phyloP scores from a whole-genome alignment of 1,140 invertebrate genomes.

The Zophobas atratus region DNA sequence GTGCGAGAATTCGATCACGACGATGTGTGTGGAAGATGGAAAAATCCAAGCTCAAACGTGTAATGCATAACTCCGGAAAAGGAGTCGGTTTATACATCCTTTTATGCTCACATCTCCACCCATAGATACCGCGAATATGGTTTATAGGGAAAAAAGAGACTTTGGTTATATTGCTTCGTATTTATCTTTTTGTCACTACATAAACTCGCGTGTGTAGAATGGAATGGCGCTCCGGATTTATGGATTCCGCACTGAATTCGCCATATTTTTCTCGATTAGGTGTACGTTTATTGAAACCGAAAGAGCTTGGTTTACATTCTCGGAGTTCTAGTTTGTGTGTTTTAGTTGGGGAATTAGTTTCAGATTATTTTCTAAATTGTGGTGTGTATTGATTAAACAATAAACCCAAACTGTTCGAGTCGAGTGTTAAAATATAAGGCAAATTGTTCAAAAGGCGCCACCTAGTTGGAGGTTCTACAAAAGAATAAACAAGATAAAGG shows the following conservation, averaged over 20 bases:
- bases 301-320: no score
- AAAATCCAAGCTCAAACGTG: constrained; percentile 40
- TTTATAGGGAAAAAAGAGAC: constrained; percentile 48
- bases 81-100: constrained; percentile 41
- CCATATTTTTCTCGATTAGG: no score
- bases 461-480: no score
- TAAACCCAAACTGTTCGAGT: no score
- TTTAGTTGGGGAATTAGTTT: no score
- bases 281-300: neutral
- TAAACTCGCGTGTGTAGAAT: constrained; percentile 33
- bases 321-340: no score
- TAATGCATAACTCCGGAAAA: constrained; percentile 46
- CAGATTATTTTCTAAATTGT: no score
- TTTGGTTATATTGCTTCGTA: constrained; percentile 39
- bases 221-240: constrained; percentile 14
- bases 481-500: no score
- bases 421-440: no score
- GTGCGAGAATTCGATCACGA: constrained; percentile 17
- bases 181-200: constrained; percentile 46
- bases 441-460: no score
- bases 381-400: no score
- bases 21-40: constrained; percentile 17
- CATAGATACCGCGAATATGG: constrained; percentile 35
- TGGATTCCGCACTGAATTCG: neutral
- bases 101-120: constrained; percentile 39